Evolutionary conservation across 1,140 invertebrate genomes (phyloP).

Genomic region (Batillaria attramentaria): DNA sequence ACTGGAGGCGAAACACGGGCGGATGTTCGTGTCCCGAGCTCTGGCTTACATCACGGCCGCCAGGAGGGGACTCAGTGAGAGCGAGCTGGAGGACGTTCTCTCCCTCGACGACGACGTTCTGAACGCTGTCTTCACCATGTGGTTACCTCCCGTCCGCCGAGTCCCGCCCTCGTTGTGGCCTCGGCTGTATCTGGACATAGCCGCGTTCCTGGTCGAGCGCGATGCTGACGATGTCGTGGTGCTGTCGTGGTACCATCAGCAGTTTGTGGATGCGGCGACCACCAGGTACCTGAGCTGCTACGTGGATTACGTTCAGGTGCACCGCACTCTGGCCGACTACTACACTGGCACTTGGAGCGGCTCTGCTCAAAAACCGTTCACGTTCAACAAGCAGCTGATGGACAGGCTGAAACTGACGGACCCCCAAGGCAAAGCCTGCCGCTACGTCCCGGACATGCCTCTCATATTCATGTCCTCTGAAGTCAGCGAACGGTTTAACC

Average conservation of each 20-base stretch:
- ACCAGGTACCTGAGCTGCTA: conserved; percentile 95
- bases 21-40: conserved; percentile 46
- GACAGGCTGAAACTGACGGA: conserved; percentile 72
- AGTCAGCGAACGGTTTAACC: conserved; percentile 49
- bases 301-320: conserved; percentile 93
- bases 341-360: conserved; percentile 95
- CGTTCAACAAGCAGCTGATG: conserved; percentile 88
- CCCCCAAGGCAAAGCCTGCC: conserved; percentile 91
- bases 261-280: conserved; percentile 70
- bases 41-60: conserved; percentile 74
- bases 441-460: conserved; percentile 94
- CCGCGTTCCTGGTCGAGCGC: conserved; percentile 94
- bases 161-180: conserved; percentile 57
- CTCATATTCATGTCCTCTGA: conserved; percentile 81
- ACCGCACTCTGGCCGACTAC: conserved; percentile 97
- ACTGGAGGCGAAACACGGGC: conserved; percentile 58
- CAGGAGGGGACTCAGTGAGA: conserved; percentile 61
- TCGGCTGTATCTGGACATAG: conserved; percentile 85
- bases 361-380: conserved; percentile 90
- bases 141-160: conserved; percentile 51
- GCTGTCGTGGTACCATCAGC: conserved; percentile 57
- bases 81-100: conserved; percentile 66
- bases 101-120: conserved; percentile 67
- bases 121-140: conserved; percentile 44
- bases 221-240: conserved; percentile 82